Evolutionary conservation across 2,113 vertebrate species (phyloP).

Genomic region (Gobio gobio): DNA sequence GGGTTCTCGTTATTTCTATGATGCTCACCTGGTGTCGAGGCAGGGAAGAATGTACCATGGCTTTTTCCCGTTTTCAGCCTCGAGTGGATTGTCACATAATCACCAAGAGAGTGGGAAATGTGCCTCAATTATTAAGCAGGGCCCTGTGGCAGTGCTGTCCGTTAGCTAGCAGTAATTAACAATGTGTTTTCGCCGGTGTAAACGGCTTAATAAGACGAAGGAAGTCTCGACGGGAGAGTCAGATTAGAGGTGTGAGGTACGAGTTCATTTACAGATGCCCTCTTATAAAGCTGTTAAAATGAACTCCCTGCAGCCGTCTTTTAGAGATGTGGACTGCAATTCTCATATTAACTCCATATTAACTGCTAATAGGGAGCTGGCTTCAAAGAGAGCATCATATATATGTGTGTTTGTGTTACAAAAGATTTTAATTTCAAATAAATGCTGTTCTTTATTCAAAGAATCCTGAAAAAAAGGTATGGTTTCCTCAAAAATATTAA

Average conservation of each 20-base stretch:
- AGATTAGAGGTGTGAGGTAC: conserved; percentile 53
- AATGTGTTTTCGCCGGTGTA: conserved; percentile 64
- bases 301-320: neutral
- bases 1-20: conserved; percentile 32
- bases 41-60: conserved; percentile 36
- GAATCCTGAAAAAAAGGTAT: too few species aligned
- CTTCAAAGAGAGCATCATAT: neutral
- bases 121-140: conserved; percentile 69
- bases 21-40: neutral
- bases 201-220: conserved; percentile 65
- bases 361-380: neutral
- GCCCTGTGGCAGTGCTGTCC: conserved; percentile 51
- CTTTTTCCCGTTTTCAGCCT: conserved; percentile 59
- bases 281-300: conserved; percentile 22
- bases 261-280: conserved; percentile 54
- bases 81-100: conserved; percentile 54
- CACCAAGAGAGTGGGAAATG: conserved; percentile 60
- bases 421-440: too few species aligned
- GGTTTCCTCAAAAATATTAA: too few species aligned
- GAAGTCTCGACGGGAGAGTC: conserved; percentile 46
- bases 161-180: conserved; percentile 71
- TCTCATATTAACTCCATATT: neutral
- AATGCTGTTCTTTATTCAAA: too few species aligned
- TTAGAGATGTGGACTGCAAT: neutral
- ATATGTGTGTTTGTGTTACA: too few species aligned